Evolutionary conservation across 1,140 invertebrate genomes (phyloP).

Genomic region (Tribolium madens): DNA sequence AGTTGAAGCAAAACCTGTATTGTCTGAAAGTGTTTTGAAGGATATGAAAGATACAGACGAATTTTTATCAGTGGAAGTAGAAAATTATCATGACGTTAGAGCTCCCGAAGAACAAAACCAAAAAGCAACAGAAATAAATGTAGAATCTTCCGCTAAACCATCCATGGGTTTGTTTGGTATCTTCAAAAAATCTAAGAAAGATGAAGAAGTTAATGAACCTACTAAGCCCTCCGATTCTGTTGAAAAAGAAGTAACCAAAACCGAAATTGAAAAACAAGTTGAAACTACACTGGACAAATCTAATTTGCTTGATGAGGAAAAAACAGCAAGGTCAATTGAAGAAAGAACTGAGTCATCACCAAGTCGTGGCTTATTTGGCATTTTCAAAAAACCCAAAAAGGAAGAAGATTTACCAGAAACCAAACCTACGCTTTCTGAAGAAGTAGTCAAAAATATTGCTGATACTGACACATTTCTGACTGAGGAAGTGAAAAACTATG

Average conservation of each 20-base stretch:
- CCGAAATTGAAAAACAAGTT: not conserved
- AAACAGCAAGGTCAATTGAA: not conserved
- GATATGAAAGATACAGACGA: constrained; percentile 44
- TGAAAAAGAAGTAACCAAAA: constrained; percentile 1
- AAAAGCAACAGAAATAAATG: not conserved
- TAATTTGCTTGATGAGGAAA: not conserved
- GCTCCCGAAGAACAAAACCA: constrained; percentile 30
- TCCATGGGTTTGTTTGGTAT: constrained; percentile 5
- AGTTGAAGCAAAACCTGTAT: constrained; percentile 27
- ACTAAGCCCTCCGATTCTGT: not conserved
- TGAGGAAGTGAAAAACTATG: constrained; percentile 48
- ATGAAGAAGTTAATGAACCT: constrained; percentile 20
- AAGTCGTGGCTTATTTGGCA: constrained; percentile 1
- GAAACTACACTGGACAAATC: not conserved
- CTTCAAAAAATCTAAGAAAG: constrained; percentile 49
- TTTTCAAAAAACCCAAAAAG: constrained; percentile 48
- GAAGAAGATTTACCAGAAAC: constrained; percentile 13
- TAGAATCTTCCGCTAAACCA: constrained; percentile 8
- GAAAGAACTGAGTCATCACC: constrained; percentile 5
- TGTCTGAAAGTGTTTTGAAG: constrained; percentile 28
- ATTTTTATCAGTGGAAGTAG: constrained; percentile 53
- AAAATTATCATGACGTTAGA: constrained; percentile 54
- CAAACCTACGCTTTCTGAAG: constrained; percentile 12
- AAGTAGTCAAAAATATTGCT: constrained; percentile 37
- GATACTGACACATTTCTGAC: constrained; percentile 48